phyloP scores from a whole-genome alignment of 2,888 invertebrate species.

The Phymatocera aterrima region DNA sequence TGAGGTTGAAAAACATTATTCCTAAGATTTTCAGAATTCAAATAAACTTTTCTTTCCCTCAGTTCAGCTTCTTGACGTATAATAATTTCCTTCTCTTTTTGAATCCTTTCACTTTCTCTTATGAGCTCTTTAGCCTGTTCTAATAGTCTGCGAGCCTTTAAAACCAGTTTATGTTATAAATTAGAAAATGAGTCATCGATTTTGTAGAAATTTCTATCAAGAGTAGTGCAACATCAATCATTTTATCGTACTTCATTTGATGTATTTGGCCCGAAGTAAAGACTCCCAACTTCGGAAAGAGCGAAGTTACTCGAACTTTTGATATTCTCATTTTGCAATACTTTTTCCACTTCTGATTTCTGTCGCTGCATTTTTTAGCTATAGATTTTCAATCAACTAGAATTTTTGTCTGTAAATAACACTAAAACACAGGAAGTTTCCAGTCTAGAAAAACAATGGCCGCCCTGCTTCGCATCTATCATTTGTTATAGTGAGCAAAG shows the following conservation, averaged over 20 bases:
- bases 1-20: background rate
- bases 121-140: slow-evolving; percentile 32
- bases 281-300: slow-evolving; percentile 32
- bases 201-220: background rate
- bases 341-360: background rate
- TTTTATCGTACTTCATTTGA: slow-evolving; percentile 9
- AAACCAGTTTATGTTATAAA: background rate
- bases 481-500: background rate
- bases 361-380: background rate
- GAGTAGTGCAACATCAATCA: background rate
- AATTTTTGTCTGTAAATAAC: background rate
- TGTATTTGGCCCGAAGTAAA: slow-evolving; percentile 37
- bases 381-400: background rate
- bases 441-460: background rate
- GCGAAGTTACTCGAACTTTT: background rate
- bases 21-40: background rate
- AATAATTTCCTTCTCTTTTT: background rate
- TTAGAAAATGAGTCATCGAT: background rate
- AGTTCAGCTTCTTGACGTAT: slow-evolving; percentile 27
- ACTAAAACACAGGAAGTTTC: background rate
- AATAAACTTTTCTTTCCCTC: slow-evolving; percentile 13
- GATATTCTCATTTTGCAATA: background rate
- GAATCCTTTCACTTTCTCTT: slow-evolving; percentile 13
- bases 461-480: background rate
- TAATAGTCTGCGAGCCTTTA: slow-evolving; percentile 28